Percentiles rank a stretch among this genome's conserved stretches.
These are phyloP conservation scores for Scrobipalpa costella DNA, from an alignment of 2,888 invertebrate species.

Conservation along the genomic window DNA sequence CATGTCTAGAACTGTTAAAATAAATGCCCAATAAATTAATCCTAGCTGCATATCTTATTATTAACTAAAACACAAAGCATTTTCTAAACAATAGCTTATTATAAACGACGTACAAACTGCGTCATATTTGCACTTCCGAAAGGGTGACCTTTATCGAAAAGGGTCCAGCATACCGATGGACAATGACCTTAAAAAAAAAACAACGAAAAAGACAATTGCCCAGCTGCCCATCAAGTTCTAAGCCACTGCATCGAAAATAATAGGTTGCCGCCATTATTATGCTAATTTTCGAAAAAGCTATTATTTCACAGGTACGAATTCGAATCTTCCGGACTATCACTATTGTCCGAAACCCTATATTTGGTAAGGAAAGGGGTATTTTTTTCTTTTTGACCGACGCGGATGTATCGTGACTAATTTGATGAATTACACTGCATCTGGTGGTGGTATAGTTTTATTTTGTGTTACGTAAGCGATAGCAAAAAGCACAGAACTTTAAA, in stretches of 20 bases:
- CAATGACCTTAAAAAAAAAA: conserved; percentile 63
- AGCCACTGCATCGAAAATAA: conserved; percentile 72
- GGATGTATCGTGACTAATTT: conserved; percentile 67
- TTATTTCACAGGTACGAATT: conserved; percentile 75
- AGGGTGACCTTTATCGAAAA: conserved; percentile 53
- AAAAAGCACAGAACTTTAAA: not conserved
- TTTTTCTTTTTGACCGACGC: conserved; percentile 57
- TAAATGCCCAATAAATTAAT: too few relatives aligned
- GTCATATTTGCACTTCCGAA: conserved; percentile 30
- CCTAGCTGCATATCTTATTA: not conserved
- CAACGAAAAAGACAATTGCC: conserved; percentile 51
- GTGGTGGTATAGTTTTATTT: conserved; percentile 37
- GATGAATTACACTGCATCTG: conserved; percentile 68
- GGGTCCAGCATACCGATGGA: conserved; percentile 66
- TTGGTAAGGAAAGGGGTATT: conserved; percentile 59
- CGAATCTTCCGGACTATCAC: conserved; percentile 59
- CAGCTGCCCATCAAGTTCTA: conserved; percentile 74
- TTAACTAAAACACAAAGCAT: not conserved
- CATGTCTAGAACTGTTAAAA: too few relatives aligned
- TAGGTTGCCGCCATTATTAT: conserved; percentile 74
- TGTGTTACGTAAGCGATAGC: not conserved
- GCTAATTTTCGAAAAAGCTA: conserved; percentile 67
- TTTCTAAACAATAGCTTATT: conserved; percentile 14
- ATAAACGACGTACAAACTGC: conserved; percentile 20
- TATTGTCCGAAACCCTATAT: conserved; percentile 57